Evolutionary conservation across 2,113 vertebrate species (phyloP).

Genomic region (Pardalotus punctatus): DNA sequence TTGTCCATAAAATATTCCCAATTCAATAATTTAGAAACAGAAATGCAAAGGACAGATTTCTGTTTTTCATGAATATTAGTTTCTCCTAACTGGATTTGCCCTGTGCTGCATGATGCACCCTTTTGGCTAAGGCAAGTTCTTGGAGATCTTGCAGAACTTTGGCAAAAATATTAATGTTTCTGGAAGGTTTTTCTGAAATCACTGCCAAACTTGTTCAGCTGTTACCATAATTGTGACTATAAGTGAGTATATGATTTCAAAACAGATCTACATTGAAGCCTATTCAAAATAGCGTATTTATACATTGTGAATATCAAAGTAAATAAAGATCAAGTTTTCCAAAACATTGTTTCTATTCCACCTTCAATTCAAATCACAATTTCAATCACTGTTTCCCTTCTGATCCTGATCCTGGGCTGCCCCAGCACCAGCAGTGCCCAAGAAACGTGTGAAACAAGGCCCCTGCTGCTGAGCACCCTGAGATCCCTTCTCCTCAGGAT

Average conservation of each 20-base stretch:
- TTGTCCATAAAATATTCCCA: not conserved
- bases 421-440: not conserved
- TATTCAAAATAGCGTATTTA: not conserved
- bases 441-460: rapidly evolving
- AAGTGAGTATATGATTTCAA: not conserved
- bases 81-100: not conserved
- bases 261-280: not conserved
- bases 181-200: not conserved
- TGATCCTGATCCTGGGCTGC: not conserved
- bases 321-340: not conserved
- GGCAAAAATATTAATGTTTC: not conserved
- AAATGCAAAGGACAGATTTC: not conserved
- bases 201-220: not conserved
- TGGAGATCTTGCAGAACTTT: not conserved
- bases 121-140: not conserved
- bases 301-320: not conserved
- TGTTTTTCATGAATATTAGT: not conserved
- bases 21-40: not conserved
- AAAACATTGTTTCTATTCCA: not conserved
- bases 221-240: not conserved
- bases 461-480: rapidly evolving
- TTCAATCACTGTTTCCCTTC: not conserved
- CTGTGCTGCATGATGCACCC: not conserved
- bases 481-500: rapidly evolving
- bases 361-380: not conserved